Conservation (phyloP, 2,888 invertebrate genomes). For the Noctua pronuba region DNA sequence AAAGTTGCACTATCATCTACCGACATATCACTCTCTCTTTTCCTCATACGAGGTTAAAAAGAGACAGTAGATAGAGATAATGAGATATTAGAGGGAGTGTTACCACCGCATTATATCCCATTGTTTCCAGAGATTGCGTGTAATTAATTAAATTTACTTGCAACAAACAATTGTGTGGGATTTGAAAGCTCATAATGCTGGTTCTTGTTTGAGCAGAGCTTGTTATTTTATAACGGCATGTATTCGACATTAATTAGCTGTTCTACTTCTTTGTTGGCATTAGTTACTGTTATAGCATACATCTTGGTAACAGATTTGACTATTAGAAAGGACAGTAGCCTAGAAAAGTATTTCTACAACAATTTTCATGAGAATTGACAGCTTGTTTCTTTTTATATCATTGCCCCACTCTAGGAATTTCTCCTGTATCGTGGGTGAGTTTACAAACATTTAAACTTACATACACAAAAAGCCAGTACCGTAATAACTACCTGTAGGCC, state of each 20-base stretch:
- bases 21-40: constrained; percentile 30
- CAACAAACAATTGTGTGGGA: constrained; percentile 58
- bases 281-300: neutral
- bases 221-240: constrained; percentile 49
- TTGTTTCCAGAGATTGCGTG: constrained; percentile 48
- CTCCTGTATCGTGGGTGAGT: no score
- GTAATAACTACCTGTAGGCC: no score
- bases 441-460: no score
- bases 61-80: constrained; percentile 43
- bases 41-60: neutral
- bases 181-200: constrained; percentile 48
- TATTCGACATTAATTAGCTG: constrained; percentile 42
- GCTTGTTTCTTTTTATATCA: no score
- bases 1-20: constrained; percentile 61
- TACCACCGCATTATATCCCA: constrained; percentile 34
- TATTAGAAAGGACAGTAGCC: neutral
- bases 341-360: neutral
- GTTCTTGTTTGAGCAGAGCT: constrained; percentile 42
- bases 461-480: no score
- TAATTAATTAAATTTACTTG: constrained; percentile 62
- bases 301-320: neutral
- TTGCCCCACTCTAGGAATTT: no score
- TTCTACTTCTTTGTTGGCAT: neutral
- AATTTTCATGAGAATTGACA: neutral
- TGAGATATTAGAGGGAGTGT: constrained; percentile 50